These are phyloP conservation scores for Copsychus sechellarum DNA, from an alignment of 2,113 vertebrate genomes.

Conservation along the genomic window DNA sequence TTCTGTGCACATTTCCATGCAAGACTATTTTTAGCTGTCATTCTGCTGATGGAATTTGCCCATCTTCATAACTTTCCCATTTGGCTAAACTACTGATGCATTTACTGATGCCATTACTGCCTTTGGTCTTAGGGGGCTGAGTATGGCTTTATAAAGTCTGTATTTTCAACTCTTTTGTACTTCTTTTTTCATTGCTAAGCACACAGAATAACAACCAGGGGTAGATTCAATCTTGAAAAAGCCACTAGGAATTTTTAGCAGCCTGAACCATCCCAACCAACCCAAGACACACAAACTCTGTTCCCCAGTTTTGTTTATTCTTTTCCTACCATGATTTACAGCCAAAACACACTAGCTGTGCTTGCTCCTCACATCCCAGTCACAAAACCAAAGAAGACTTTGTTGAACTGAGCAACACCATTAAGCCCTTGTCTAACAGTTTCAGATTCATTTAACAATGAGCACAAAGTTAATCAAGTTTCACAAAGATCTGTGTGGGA, in stretches of 20 bases:
- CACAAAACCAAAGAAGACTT: constrained; percentile 19
- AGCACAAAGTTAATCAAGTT: constrained; percentile 5
- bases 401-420: background rate
- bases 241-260: constrained; percentile 69
- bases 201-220: constrained; percentile 58
- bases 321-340: constrained; percentile 30
- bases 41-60: constrained; percentile 28
- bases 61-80: constrained; percentile 31
- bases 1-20: background rate
- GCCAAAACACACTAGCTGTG: constrained; percentile 44
- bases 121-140: constrained; percentile 56
- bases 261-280: constrained; percentile 30
- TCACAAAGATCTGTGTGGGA: background rate
- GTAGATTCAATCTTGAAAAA: constrained; percentile 73
- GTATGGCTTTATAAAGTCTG: background rate
- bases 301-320: constrained; percentile 1
- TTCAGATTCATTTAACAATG: background rate
- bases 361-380: constrained; percentile 19
- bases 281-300: constrained; percentile 34
- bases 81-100: constrained; percentile 47
- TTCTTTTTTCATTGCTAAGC: constrained; percentile 62
- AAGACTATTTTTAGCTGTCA: constrained; percentile 46
- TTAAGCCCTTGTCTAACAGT: background rate
- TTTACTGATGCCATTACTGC: constrained; percentile 55
- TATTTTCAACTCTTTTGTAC: constrained; percentile 56